Evolutionary conservation across 2,113 vertebrate genomes (phyloP).

Genomic region (Erythrocercus mccallii): DNA sequence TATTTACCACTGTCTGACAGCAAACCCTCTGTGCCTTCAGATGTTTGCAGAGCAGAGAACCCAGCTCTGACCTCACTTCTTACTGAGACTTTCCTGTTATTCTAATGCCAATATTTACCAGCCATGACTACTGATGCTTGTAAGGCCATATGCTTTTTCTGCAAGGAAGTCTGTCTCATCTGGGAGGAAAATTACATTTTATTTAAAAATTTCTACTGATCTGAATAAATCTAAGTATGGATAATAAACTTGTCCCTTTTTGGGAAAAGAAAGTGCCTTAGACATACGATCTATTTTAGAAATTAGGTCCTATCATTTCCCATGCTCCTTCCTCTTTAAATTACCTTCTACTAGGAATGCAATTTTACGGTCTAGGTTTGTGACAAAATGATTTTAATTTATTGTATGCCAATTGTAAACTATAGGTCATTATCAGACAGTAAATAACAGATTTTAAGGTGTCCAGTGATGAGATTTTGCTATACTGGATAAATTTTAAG

Average conservation of each 20-base stretch:
- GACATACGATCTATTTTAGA: background rate
- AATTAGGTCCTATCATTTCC: background rate
- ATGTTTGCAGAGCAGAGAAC: background rate
- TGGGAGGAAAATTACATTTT: background rate
- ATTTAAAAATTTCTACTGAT: background rate
- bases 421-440: background rate
- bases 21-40: background rate
- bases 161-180: background rate
- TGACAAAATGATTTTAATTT: background rate
- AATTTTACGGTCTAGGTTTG: background rate
- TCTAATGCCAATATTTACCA: conserved; percentile 8
- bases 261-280: background rate
- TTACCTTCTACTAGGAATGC: background rate
- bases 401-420: background rate
- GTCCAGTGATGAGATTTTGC: background rate
- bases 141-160: background rate
- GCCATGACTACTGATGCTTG: background rate
- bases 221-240: background rate
- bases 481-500: background rate
- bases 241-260: background rate
- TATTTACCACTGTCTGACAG: conserved; percentile 15
- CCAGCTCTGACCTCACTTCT: background rate
- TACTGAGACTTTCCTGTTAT: background rate
- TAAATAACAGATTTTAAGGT: background rate
- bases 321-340: background rate